phyloP scores from a whole-genome alignment of 2,888 invertebrate genomes.

The Strigamia transsilvanica region DNA sequence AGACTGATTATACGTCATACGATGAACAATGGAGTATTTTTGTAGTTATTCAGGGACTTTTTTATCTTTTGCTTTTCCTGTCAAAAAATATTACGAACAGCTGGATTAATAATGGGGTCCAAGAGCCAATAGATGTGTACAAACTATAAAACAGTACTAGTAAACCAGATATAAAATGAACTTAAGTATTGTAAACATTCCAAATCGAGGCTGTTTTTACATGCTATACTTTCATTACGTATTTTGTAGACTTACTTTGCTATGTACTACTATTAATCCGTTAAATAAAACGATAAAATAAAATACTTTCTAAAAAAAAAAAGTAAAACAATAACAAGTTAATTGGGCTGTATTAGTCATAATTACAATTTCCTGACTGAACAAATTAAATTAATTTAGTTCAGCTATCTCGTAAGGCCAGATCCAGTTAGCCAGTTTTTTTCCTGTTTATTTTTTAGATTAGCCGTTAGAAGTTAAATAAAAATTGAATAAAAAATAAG shows the following conservation, averaged over 20 bases:
- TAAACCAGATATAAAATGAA: not conserved
- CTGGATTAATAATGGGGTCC: conserved; percentile 1
- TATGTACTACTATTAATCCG: not conserved
- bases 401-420: conserved; percentile 13
- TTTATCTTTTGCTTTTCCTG: too few relatives aligned
- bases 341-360: not conserved
- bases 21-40: too few relatives aligned
- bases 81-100: not conserved
- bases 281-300: not conserved
- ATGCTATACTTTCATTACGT: too few relatives aligned
- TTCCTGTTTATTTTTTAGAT: not conserved
- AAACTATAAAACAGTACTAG: not conserved
- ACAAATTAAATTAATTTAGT: conserved; percentile 13
- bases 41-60: too few relatives aligned
- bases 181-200: conserved; percentile 1
- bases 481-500: not conserved
- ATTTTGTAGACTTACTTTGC: not conserved
- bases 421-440: not conserved
- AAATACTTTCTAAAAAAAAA: not conserved
- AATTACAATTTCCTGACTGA: conserved; percentile 6
- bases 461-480: not conserved
- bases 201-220: not conserved
- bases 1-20: too few relatives aligned
- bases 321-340: not conserved
- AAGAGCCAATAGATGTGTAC: not conserved